A percentile compares a stretch with the other conserved stretches of the same genome.
Evolutionary conservation across 2,113 vertebrate genomes (phyloP).

Genomic region (Mirza zaza): DNA sequence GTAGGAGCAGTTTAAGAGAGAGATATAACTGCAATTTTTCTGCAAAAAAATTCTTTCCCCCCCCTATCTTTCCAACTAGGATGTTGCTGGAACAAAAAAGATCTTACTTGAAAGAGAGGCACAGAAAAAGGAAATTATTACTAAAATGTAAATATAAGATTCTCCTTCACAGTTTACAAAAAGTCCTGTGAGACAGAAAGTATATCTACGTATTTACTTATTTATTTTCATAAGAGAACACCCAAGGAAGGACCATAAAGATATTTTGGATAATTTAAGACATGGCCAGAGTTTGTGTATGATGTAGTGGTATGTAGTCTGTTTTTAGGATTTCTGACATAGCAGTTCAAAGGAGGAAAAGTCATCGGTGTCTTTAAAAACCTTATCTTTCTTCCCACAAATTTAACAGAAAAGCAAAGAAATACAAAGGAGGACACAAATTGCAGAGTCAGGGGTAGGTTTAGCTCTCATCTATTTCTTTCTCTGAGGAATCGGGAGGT

Average conservation of each 20-base stretch:
- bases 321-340: constrained; percentile 18
- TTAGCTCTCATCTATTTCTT: background rate
- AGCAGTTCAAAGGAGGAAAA: constrained; percentile 23
- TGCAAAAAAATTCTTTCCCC: background rate
- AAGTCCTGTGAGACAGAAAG: background rate
- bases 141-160: constrained; percentile 26
- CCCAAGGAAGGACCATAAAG: background rate
- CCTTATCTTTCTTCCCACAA: background rate
- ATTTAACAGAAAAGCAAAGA: constrained; percentile 2
- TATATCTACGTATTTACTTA: background rate
- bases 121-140: background rate
- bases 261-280: background rate
- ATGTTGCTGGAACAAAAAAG: constrained; percentile 35
- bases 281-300: background rate
- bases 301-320: background rate
- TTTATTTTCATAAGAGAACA: background rate
- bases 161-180: background rate
- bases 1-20: background rate
- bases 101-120: constrained; percentile 26
- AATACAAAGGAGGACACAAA: background rate
- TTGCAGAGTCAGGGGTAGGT: background rate
- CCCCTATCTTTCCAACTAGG: background rate
- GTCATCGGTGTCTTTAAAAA: background rate
- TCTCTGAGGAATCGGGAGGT: background rate
- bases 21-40: background rate